phyloP scores from a whole-genome alignment of 2,888 invertebrate genomes.

The Sarcophaga rosellei region DNA sequence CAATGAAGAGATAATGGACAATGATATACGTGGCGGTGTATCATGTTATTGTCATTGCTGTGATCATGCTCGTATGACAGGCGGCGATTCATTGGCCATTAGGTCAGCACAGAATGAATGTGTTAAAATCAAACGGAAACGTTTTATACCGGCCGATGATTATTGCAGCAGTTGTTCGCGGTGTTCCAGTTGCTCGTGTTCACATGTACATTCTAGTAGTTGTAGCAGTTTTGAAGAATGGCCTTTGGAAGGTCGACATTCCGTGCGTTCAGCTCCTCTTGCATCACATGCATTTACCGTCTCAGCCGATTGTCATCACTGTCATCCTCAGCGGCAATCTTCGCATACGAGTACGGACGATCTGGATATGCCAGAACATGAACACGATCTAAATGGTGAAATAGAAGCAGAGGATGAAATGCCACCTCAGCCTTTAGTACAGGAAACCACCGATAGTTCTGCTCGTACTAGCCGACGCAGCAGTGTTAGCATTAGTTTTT shows the following conservation, averaged over 20 bases:
- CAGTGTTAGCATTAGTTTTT: constrained; percentile 74
- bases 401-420: constrained; percentile 43
- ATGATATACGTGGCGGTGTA: constrained; percentile 28
- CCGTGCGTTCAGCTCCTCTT: constrained; percentile 40
- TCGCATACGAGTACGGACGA: constrained; percentile 65
- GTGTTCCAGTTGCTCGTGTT: constrained; percentile 77
- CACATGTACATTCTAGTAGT: constrained; percentile 73
- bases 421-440: constrained; percentile 46
- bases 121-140: constrained; percentile 77
- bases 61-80: constrained; percentile 17
- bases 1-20: constrained; percentile 74
- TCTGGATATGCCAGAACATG: constrained; percentile 62
- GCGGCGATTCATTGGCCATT: neutral
- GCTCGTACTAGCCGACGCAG: constrained; percentile 73
- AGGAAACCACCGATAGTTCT: constrained; percentile 65
- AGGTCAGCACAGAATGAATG: constrained; percentile 74
- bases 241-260: constrained; percentile 60
- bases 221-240: constrained; percentile 76
- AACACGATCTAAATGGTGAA: constrained; percentile 24
- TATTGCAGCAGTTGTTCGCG: constrained; percentile 73
- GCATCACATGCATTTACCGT: constrained; percentile 72
- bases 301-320: constrained; percentile 75
- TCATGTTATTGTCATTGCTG: constrained; percentile 56
- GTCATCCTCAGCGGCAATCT: constrained; percentile 67
- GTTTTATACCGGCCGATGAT: constrained; percentile 71